A percentile compares a stretch with the other conserved stretches of the same genome.
phyloP scores from a whole-genome alignment of 2,888 invertebrate species.

The Ormyrus pomaceus region DNA sequence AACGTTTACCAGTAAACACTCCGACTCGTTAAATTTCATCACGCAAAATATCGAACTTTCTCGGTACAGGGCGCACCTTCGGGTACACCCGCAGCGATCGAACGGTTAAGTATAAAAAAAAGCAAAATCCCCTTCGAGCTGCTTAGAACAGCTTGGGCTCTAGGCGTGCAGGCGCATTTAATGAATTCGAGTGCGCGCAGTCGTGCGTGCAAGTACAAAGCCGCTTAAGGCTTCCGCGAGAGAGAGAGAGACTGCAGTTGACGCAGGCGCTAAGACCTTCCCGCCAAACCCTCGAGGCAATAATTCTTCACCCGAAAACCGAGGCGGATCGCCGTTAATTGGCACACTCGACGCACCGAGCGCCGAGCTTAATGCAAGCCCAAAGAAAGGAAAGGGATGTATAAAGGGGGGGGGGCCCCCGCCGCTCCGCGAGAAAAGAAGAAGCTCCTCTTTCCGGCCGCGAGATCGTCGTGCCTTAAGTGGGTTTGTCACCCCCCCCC shows the following conservation, averaged over 20 bases:
- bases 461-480: conserved; percentile 54
- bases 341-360: conserved; percentile 30
- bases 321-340: conserved; percentile 41
- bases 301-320: background rate
- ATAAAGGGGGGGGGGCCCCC: background rate
- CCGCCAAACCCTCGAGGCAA: conserved; percentile 2
- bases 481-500: conserved; percentile 49
- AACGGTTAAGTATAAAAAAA: too few relatives aligned
- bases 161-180: too few relatives aligned
- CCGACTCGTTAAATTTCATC: too few relatives aligned
- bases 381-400: background rate
- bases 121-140: too few relatives aligned
- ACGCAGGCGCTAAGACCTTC: background rate
- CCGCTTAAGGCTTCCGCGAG: conserved; percentile 3
- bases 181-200: too few relatives aligned
- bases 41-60: too few relatives aligned
- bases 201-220: background rate
- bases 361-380: background rate
- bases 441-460: conserved; percentile 58
- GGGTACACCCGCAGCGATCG: too few relatives aligned
- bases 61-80: too few relatives aligned
- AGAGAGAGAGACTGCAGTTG: background rate
- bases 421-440: conserved; percentile 30
- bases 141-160: too few relatives aligned
- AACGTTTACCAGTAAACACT: too few relatives aligned